phyloP scores from a whole-genome alignment of 2,888 invertebrate species.

The Xestoiulus laeticollis region DNA sequence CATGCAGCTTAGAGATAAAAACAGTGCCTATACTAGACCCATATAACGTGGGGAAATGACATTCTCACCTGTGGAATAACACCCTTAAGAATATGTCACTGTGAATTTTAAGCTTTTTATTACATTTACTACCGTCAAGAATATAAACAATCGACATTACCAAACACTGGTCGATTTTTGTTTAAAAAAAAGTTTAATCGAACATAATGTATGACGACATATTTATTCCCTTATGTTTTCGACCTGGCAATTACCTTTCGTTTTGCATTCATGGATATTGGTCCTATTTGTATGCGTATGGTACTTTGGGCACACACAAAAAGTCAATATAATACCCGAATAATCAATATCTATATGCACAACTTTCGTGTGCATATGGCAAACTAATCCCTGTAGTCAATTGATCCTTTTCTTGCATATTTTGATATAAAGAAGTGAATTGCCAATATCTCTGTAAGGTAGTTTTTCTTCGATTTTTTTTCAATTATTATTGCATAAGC shows the following conservation, averaged over 20 bases:
- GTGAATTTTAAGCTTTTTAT: neutral
- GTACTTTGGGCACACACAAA: neutral
- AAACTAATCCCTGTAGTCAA: slow-evolving; percentile 7
- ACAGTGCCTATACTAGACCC: neutral
- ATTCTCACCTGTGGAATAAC: neutral
- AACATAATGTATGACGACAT: no score
- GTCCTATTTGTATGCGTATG: neutral
- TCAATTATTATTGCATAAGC: neutral
- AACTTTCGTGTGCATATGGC: neutral
- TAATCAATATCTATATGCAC: neutral
- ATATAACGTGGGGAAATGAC: neutral
- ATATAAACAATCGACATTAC: neutral
- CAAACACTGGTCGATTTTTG: neutral
- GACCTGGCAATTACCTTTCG: neutral
- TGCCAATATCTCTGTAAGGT: neutral
- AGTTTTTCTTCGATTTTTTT: neutral
- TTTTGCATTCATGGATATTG: neutral
- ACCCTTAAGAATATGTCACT: neutral
- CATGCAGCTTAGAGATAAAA: slow-evolving; percentile 31
- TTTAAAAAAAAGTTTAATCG: neutral
- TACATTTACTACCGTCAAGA: neutral
- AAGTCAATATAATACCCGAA: neutral
- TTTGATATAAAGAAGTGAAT: neutral
- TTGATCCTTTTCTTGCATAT: neutral
- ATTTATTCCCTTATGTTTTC: neutral